Percentiles rank a stretch among this genome's conserved stretches.
Evolutionary conservation across 2,888 invertebrate species (phyloP).

Genomic region (Agrotis segetum): DNA sequence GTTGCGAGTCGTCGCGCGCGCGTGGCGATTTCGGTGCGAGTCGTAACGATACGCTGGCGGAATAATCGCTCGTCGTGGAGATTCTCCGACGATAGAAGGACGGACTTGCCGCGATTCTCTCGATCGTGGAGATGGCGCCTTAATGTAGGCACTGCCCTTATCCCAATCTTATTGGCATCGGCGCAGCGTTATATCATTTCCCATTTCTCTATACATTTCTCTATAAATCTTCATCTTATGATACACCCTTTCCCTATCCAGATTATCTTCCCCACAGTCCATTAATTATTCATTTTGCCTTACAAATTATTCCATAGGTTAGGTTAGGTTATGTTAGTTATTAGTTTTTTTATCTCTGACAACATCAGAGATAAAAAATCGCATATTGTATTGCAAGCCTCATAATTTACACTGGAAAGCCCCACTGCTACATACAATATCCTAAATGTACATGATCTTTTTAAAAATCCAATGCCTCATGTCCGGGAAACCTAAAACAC

Average conservation of each 20-base stretch:
- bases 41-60: too few species aligned
- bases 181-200: neutral
- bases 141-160: neutral
- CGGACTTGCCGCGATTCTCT: too few species aligned
- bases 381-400: neutral
- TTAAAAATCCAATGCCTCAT: too few species aligned
- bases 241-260: neutral
- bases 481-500: too few species aligned
- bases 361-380: neutral
- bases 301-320: neutral
- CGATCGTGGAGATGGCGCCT: too few species aligned
- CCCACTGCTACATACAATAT: neutral
- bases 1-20: too few species aligned
- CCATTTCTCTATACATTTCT: neutral
- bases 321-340: too few species aligned
- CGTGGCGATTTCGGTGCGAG: too few species aligned
- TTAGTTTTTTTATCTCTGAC: too few species aligned
- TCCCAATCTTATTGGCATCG: neutral
- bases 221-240: neutral
- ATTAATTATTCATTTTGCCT: neutral
- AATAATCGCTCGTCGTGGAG: too few species aligned
- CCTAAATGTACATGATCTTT: too few species aligned
- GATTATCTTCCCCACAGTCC: neutral
- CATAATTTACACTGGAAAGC: slow-evolving; percentile 11
- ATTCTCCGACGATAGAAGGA: too few species aligned